Evolutionary conservation across 2,797 vertebrate genomes (phyloP).

Genomic region (Chlorospingus semifuscus): DNA sequence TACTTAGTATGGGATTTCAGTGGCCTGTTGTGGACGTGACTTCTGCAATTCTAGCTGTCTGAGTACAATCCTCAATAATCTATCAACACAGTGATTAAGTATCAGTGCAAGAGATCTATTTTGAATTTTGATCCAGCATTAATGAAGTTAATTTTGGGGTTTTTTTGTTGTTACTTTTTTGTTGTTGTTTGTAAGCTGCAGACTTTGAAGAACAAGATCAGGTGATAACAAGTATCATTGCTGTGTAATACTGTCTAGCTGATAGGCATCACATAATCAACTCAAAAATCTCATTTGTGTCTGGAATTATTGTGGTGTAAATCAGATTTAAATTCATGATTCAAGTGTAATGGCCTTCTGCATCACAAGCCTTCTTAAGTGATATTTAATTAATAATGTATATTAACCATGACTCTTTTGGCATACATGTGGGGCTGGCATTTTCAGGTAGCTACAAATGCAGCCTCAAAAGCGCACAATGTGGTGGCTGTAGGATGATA

Average conservation of each 20-base stretch:
- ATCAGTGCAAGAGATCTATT: background rate
- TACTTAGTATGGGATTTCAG: background rate
- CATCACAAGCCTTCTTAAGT: background rate
- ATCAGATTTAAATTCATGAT: conserved; percentile 14
- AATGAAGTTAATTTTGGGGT: background rate
- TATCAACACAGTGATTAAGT: background rate
- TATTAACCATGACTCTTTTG: background rate
- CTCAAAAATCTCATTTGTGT: background rate
- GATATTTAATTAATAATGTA: conserved; percentile 1
- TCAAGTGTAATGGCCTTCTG: background rate
- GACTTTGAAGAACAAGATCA: background rate
- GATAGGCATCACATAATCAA: background rate
- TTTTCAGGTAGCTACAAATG: background rate
- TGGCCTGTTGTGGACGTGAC: background rate
- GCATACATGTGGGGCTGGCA: background rate
- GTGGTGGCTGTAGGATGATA: background rate
- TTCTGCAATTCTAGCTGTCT: background rate
- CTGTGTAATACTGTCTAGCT: background rate
- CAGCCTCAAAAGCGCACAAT: background rate
- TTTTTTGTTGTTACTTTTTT: background rate
- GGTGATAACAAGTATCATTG: background rate
- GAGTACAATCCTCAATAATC: background rate
- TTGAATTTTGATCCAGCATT: background rate
- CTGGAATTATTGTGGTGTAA: background rate
- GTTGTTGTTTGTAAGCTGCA: background rate